Conservation (phyloP, 2,888 invertebrate genomes). For the Epinotia nisella region DNA sequence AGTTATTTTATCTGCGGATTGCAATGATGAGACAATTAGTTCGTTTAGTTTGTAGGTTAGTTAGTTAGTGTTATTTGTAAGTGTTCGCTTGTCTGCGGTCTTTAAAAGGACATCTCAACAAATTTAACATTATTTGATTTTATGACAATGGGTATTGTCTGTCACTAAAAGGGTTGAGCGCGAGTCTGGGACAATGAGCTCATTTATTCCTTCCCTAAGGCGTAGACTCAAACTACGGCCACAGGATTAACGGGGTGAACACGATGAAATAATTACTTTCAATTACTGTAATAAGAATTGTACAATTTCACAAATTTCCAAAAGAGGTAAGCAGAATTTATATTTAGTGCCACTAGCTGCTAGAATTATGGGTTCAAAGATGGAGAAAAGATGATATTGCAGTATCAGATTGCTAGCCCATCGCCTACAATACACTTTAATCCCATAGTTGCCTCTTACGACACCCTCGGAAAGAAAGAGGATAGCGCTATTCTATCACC, state of each 20-base stretch:
- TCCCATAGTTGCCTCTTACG: too few species aligned
- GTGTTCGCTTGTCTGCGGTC: conserved; percentile 58
- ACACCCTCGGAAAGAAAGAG: too few species aligned
- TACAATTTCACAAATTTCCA: neutral
- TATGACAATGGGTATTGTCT: conserved; percentile 78
- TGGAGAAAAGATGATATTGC: too few species aligned
- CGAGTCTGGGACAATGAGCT: conserved; percentile 71
- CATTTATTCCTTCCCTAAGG: conserved; percentile 78
- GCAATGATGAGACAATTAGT: neutral
- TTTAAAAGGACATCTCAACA: conserved; percentile 69
- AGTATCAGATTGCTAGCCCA: too few species aligned
- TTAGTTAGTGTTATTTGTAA: neutral
- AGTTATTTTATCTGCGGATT: neutral
- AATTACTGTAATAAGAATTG: conserved; percentile 47
- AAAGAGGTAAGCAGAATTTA: too few species aligned
- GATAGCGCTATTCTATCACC: too few species aligned
- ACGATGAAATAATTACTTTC: conserved; percentile 70
- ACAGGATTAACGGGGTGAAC: conserved; percentile 69
- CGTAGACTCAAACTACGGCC: conserved; percentile 70
- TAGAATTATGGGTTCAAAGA: too few species aligned
- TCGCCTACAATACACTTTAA: too few species aligned
- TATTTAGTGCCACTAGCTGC: too few species aligned
- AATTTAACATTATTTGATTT: conserved; percentile 71
- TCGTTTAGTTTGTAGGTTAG: neutral
- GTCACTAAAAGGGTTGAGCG: conserved; percentile 74